Base-by-base conservation (phyloP, 2,888 invertebrate species). In the Caenorhabditis panamensis region DNA sequence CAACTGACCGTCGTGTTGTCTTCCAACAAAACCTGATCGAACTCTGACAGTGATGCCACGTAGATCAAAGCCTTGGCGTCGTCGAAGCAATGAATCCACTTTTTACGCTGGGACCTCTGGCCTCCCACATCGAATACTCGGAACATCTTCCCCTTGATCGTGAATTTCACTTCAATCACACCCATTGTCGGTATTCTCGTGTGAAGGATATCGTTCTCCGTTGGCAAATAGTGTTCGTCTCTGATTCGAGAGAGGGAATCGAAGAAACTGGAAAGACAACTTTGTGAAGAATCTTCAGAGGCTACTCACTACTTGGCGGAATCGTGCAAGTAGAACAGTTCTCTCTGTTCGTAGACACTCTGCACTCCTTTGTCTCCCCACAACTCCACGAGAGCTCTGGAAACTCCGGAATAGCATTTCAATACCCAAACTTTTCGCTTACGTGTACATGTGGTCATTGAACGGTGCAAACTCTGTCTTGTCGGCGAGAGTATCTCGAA, bases 41-140 rank as follows among this genome's bases (percentile, higher is more conserved):
- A 99, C 93, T 99, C 99, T 87, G 97, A 97, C 96, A 99, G 96
- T 90, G 98, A 98, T 90, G 98, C 98, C 93, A 98, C 98, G 93
- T 99, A 99, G 91, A 88, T 88, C 24, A 88, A 64, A 11, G 98
- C 98, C 79, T 98, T 99, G 67, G 98, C 98, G 92, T 98, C 98
- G 93, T 99, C 98, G 93, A 94, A 94, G 94, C 97, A 98, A 92
- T 99, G 98, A 92, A 99, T 99, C 99, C 99, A 99, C 97, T 94
- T 99, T 97, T 92, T 99, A 94, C 93, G 92, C 92, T 85, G 96
- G 89, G 97, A 95, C 93, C 98, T 93, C 93, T 99, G 98, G 73
- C 98, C 98, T 90, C 98, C 98, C 85, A 99, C 98, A 92, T 99
- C 98, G 92, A 99, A 98, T 92, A 99, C 94, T 94, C 97, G 97